Evolutionary conservation across 1,140 invertebrate species (phyloP), one percentile per base, ranked within the genome.

Genomic region (Ceratina japonica): DNA sequence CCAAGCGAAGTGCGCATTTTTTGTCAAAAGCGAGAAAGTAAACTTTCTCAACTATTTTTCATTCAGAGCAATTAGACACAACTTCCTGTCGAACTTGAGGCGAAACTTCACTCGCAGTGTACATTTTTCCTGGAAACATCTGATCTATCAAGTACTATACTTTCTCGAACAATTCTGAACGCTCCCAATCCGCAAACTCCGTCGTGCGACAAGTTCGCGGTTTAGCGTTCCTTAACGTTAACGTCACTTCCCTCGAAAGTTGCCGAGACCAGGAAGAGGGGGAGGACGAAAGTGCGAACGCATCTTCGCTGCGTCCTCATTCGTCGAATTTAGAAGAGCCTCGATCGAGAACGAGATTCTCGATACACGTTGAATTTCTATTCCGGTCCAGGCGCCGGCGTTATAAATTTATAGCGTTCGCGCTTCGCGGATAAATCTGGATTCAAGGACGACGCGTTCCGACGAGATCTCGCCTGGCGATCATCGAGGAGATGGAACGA

Each of bases 321-420:
- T 52, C 54, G 56, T 54, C 16, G 54, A 58, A 54, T 27, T 65
- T 15, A 18, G 27, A 58, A 24, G 7, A 27, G 13, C 13, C 70
- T 22, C 62, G 18, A 18, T n/a, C 12, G 5, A 10, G 37, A 15
- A 12, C n/a, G 20, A 15, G 2, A 31, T 5, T 15, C 51, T 75
- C 62, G 70, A 61, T 24, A 31, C 12, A 69, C 20, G 71, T 16
- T 65, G 68, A 61, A 83, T 86, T 79, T 83, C 75, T 78, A 79
- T 81, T 86, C 71, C 75, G 37, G 52, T 13, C 44, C 63, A 62
- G 49, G 63, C 61, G 18, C 12, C 52, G 44, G 8, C 24, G 74
- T 81, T 83, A 86, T 83, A 86, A 83, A 86, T 86, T 86, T 86
- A 63, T 83, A 86, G 83, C 59, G 44, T 54, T 66, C 58, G 66